Evolutionary conservation across 2,797 vertebrate genomes (phyloP), one percentile per base, ranked within the genome.

Genomic region (Anabas testudineus): DNA sequence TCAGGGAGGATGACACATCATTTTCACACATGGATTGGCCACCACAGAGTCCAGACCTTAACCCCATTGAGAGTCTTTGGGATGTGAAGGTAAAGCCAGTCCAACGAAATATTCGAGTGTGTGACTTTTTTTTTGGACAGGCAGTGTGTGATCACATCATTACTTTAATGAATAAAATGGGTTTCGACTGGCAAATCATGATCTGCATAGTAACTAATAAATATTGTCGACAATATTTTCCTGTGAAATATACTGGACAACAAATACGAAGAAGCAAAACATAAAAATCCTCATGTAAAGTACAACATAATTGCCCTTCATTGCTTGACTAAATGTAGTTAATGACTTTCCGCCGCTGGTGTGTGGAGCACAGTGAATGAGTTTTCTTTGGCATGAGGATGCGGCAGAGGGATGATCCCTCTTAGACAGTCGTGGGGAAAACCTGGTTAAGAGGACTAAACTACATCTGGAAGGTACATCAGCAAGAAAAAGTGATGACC

Each of bases 331-430:
- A 54, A 52, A 51, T 22, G 49, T 39, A 34, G 14, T 19, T 22
- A 16, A 34, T 9, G 49, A 65, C 9, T 65, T 64, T 46, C 34
- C 13, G 26, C 43, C 30, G 34, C 26, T 5, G 12, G 7, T 22
- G 12, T 53, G 21, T 28, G 16, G 22, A 19, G 26, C 45, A 34
- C 22, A 54, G 16, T 47, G 3, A 67, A 39, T 37, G 37, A 55
- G 36, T 18, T 66, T 28, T 43, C 30, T 62, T 46, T 60, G 34
- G 48, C 28, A 43, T 14, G 4, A 21, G 10, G 52, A 45, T 0
- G 7, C n/a, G n/a, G 34, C 45, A 22, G 21, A 66, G 53, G 46
- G 78, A 70, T 70, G 67, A 81, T 80, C 57, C 56, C 47, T 65
- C 21, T 43, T 39, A 63, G 72, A 63, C 24, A 18, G 36, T 19